phyloP scores from a whole-genome alignment of 2,113 vertebrate genomes.

The Neoarius graeffei region DNA sequence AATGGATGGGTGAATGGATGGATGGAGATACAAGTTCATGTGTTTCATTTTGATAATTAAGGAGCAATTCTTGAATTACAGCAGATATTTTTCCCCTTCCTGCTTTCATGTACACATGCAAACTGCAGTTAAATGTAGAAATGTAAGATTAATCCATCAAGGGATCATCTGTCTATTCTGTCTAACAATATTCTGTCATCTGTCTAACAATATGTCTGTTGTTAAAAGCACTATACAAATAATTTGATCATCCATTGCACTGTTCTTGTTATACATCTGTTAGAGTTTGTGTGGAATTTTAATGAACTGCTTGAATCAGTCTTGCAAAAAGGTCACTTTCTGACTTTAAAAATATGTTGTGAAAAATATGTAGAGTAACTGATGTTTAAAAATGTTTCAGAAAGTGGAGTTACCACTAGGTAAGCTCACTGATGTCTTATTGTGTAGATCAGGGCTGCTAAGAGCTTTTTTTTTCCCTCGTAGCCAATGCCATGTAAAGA shows the following conservation, averaged over 20 bases:
- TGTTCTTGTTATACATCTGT: background rate
- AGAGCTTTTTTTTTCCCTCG: background rate
- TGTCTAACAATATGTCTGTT: no score
- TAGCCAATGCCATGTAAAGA: background rate
- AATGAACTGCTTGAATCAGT: background rate
- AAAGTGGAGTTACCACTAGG: background rate
- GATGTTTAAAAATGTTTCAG: background rate
- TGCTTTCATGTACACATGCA: background rate
- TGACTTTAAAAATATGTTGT: background rate
- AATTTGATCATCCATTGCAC: background rate
- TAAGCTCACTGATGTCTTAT: background rate
- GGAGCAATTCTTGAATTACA: background rate
- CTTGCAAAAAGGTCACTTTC: background rate
- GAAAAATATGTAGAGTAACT: background rate
- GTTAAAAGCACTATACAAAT: no score
- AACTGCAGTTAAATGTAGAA: background rate
- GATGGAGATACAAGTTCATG: background rate
- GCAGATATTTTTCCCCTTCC: background rate
- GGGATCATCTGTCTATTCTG: background rate
- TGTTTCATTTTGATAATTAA: background rate
- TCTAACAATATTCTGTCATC: no score
- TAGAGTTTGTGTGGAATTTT: background rate
- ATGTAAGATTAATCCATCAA: constrained; percentile 8
- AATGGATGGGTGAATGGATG: no score
- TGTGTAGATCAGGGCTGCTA: background rate